phyloP scores from a whole-genome alignment of 2,797 vertebrate genomes.

The Scyliorhinus canicula region DNA sequence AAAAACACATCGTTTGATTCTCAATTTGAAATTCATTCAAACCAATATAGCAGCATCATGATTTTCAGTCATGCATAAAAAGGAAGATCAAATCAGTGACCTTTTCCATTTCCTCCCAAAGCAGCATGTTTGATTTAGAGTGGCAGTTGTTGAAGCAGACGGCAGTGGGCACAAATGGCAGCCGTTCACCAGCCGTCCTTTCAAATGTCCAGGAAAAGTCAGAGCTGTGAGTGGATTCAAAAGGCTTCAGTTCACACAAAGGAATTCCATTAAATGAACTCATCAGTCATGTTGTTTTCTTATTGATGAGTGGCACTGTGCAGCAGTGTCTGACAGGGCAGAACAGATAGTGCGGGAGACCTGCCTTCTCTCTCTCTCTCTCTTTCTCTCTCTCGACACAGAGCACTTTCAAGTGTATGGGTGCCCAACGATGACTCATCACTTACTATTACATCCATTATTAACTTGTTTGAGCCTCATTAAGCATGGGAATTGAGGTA shows the following conservation, averaged over 20 bases:
- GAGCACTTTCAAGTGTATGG: slow-evolving; percentile 40
- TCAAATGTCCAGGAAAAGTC: slow-evolving; percentile 54
- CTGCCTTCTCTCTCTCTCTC: slow-evolving; percentile 66
- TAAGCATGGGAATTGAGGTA: slow-evolving; percentile 92
- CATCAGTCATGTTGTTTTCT: slow-evolving; percentile 95
- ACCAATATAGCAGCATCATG: neutral
- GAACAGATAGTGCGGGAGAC: slow-evolving; percentile 79
- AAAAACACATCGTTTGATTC: neutral
- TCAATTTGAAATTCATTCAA: neutral
- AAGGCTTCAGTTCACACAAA: slow-evolving; percentile 78
- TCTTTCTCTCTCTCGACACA: neutral
- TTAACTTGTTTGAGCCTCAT: slow-evolving; percentile 98
- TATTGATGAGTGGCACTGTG: slow-evolving; percentile 98
- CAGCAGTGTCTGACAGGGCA: slow-evolving; percentile 84
- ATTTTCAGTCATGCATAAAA: slow-evolving; percentile 15
- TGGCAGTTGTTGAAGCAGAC: slow-evolving; percentile 65
- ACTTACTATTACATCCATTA: slow-evolving; percentile 99
- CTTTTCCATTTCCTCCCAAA: slow-evolving; percentile 25
- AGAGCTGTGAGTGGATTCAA: slow-evolving; percentile 51
- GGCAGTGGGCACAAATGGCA: slow-evolving; percentile 52
- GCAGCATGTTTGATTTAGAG: slow-evolving; percentile 57
- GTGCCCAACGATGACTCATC: slow-evolving; percentile 82
- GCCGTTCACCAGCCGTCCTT: slow-evolving; percentile 49
- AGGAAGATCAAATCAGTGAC: slow-evolving; percentile 6
- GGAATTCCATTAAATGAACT: slow-evolving; percentile 98